Conservation (phyloP, 2,113 vertebrate genomes). For the Suncus etruscus region DNA sequence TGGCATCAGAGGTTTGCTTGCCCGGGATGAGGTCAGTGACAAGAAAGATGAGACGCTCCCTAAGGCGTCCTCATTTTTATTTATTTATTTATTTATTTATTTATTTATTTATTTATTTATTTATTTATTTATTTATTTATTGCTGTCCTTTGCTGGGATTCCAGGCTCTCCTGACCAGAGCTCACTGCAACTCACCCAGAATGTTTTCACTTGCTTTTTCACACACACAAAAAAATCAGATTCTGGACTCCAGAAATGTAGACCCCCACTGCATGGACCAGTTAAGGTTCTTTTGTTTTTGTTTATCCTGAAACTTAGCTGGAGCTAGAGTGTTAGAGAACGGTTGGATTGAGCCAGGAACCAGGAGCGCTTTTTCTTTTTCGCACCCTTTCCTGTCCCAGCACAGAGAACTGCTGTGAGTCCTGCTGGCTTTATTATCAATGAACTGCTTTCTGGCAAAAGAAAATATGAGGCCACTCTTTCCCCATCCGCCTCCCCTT, state of each 20-base stretch:
- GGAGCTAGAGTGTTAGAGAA: constrained; percentile 44
- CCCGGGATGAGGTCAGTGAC: constrained; percentile 67
- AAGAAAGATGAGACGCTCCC: constrained; percentile 57
- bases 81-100: too few relatives aligned
- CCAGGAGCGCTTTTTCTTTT: constrained; percentile 16
- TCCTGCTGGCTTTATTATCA: constrained; percentile 3
- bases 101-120: too few relatives aligned
- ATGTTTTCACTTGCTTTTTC: constrained; percentile 49
- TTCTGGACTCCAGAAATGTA: constrained; percentile 53
- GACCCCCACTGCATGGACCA: constrained; percentile 51
- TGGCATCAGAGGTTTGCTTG: constrained; percentile 56
- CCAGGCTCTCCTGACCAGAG: not conserved
- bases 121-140: not conserved
- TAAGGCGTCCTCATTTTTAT: constrained; percentile 36
- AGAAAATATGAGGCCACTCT: constrained; percentile 24
- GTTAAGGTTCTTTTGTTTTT: constrained; percentile 57
- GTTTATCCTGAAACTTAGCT: constrained; percentile 51
- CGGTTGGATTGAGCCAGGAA: constrained; percentile 45
- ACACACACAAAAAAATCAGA: constrained; percentile 44
- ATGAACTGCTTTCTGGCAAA: constrained; percentile 33
- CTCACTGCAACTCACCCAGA: constrained; percentile 58
- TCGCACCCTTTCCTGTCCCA: constrained; percentile 39
- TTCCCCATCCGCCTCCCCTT: not conserved
- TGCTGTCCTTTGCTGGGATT: constrained; percentile 49
- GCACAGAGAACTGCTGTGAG: not conserved